Base-by-base conservation (phyloP, 37 sponge, comb jelly and placozoan genomes). In the Cladorhizidae sp. region DNA sequence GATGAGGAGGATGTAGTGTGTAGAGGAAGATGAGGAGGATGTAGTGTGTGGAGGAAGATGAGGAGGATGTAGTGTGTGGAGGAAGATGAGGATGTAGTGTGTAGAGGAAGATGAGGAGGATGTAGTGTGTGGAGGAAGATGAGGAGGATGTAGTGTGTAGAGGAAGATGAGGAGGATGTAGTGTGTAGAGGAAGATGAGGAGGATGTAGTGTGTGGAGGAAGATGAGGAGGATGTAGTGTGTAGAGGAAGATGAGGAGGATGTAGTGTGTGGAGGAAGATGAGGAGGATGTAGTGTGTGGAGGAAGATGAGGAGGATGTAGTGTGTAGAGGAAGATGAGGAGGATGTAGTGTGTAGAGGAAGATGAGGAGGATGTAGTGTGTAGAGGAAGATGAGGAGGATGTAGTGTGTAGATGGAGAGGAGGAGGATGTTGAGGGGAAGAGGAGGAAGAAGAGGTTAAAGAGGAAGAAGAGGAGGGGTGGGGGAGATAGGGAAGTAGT, bases 371-470 rank as follows among this genome's bases (percentile, higher is more conserved):
- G n/a, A n/a, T n/a, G n/a, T n/a, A n/a, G n/a, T n/a, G n/a, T n/a
- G n/a, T n/a, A n/a, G n/a, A n/a, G n/a, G n/a, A n/a, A n/a, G n/a
- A n/a, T n/a, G n/a, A n/a, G n/a, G n/a, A n/a, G n/a, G n/a, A n/a
- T n/a, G n/a, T n/a, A n/a, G n/a, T 43, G 31, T 79, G 80, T 3
- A 79, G 68, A 70, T 79, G 70, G n/a, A n/a, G n/a, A 51, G 17
- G 17, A 12, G 17, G 55, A 54, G 55, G 17, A 12, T 20, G 12
- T 12, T 54, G 55, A n/a, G n/a, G n/a, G n/a, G n/a, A 39, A 26
- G 26, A 23, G 64, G 31, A 63, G 25, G 8, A 38, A 25, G 49
- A 18, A 7, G 37, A 52, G 28, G 52, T 9, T n/a, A n/a, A 21
- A 8, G 52, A 72, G 49, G 21, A 31, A 7, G 52, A n/a, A 3